A percentile compares a stretch with the other conserved stretches of the same genome.
Conservation (phyloP, 2,113 vertebrate species). For the Vidua chalybeata region DNA sequence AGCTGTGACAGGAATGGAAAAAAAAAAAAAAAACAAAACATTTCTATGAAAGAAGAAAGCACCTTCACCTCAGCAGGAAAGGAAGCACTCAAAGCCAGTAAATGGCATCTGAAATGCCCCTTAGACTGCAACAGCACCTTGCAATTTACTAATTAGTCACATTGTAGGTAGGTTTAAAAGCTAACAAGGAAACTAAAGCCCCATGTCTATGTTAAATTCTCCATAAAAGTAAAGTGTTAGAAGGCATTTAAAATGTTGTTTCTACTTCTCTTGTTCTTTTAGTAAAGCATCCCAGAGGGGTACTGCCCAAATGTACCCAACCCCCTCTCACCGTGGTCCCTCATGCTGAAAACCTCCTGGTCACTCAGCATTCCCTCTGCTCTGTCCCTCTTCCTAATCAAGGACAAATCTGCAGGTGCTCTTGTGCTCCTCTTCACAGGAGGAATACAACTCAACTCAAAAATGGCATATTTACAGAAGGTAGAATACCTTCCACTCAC, state of each 20-base stretch:
- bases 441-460: not conserved
- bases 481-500: not conserved
- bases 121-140: not conserved
- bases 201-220: rapidly evolving
- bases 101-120: not conserved
- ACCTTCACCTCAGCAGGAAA: not conserved
- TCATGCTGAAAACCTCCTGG: rapidly evolving
- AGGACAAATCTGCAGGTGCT: not conserved
- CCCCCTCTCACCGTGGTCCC: rapidly evolving
- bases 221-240: not conserved
- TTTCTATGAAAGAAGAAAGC: not conserved
- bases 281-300: not conserved
- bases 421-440: not conserved
- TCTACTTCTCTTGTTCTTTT: not conserved
- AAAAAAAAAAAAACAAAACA: too few species aligned
- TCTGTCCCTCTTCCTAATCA: not conserved
- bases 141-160: not conserved
- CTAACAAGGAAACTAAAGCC: not conserved
- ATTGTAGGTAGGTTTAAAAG: not conserved
- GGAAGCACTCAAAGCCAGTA: not conserved
- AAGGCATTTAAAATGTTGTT: not conserved
- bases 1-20: not conserved
- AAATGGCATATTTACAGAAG: not conserved
- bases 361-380: not conserved
- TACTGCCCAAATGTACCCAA: not conserved